phyloP scores from a whole-genome alignment of 2,888 invertebrate genomes.

The Hymenopus coronatus region DNA sequence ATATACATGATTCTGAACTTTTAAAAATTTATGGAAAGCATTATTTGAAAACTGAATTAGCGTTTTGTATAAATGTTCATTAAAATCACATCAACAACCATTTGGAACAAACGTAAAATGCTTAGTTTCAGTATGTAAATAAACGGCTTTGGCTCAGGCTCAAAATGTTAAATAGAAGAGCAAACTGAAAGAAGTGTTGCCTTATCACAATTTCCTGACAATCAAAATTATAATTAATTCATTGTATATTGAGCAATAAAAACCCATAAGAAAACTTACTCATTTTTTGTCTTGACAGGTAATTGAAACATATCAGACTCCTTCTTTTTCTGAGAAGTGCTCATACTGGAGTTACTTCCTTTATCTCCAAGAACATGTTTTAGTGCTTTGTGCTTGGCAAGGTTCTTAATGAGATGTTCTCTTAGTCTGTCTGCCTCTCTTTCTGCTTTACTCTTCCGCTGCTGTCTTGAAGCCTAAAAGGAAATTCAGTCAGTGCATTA shows the following conservation, averaged over 20 bases:
- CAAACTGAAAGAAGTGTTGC: neutral
- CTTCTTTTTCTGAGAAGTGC: neutral
- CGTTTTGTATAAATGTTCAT: no score
- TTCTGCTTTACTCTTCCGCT: slow-evolving; percentile 65
- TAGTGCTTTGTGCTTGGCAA: slow-evolving; percentile 79
- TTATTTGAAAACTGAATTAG: no score
- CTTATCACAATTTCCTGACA: no score
- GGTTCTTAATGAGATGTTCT: slow-evolving; percentile 66
- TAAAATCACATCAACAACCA: no score
- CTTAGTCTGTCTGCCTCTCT: slow-evolving; percentile 71
- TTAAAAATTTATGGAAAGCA: no score
- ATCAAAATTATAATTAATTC: no score
- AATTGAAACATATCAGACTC: slow-evolving; percentile 27
- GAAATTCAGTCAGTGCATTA: no score
- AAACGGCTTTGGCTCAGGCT: no score
- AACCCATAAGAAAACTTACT: neutral
- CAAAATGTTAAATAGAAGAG: neutral
- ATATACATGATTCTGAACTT: no score
- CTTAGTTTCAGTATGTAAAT: no score
- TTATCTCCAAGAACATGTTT: slow-evolving; percentile 32
- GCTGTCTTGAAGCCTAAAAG: slow-evolving; percentile 69
- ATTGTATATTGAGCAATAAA: no score
- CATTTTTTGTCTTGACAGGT: slow-evolving; percentile 15
- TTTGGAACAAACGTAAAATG: no score
- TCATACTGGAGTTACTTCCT: neutral